Evolutionary conservation across 2,113 vertebrate genomes (phyloP).

Genomic region (Callionymus lyra): DNA sequence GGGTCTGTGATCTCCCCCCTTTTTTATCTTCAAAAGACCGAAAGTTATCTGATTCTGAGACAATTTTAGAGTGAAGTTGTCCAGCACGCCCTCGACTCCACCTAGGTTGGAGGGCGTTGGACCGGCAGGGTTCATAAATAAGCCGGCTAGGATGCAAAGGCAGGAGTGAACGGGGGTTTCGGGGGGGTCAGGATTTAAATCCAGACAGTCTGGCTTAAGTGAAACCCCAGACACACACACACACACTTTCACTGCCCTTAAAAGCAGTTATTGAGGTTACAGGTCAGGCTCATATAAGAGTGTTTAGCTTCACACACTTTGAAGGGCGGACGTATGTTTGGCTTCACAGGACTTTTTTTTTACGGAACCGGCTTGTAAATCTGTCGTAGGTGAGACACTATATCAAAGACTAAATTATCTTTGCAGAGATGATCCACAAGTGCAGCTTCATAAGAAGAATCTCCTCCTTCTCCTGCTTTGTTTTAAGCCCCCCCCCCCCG

Average conservation of each 20-base stretch:
- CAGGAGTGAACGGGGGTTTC: slow-evolving; percentile 7
- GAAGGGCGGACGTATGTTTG: slow-evolving; percentile 29
- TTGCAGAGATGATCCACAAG: slow-evolving; percentile 13
- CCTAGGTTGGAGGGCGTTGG: slow-evolving; percentile 26
- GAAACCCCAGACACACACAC: slow-evolving; percentile 36
- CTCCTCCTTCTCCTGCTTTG: slow-evolving; percentile 1
- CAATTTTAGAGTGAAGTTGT: slow-evolving; percentile 14
- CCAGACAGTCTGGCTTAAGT: no score
- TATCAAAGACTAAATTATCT: slow-evolving; percentile 15
- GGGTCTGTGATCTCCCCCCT: no score
- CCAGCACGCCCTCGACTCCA: slow-evolving; percentile 21
- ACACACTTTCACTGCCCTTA: slow-evolving; percentile 30
- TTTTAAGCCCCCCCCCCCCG: slow-evolving; percentile 3
- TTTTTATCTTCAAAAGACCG: no score
- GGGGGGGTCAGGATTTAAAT: no score
- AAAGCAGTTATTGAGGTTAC: slow-evolving; percentile 28
- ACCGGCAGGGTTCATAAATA: slow-evolving; percentile 50
- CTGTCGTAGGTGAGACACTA: neutral
- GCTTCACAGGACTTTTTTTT: slow-evolving; percentile 4
- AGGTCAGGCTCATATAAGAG: slow-evolving; percentile 40
- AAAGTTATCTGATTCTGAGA: slow-evolving; percentile 14
- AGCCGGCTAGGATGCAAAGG: slow-evolving; percentile 35
- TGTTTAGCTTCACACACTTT: slow-evolving; percentile 15
- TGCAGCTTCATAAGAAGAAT: slow-evolving; percentile 14
- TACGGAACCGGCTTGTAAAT: no score